Conservation (phyloP, 2,113 vertebrate species). For the Pseudorhombus dupliciocellatus region DNA sequence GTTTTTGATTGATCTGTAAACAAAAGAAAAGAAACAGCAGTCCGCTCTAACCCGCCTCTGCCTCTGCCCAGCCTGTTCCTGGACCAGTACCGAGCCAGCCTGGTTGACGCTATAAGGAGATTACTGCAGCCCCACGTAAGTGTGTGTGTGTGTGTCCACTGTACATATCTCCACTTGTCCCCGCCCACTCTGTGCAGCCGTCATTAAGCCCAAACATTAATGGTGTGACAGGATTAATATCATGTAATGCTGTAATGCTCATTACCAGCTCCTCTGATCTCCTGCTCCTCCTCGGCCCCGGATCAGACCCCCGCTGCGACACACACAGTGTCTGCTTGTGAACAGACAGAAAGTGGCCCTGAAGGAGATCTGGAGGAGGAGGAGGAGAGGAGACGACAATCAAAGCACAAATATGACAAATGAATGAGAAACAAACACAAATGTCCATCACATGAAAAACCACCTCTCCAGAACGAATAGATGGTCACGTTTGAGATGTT, state of each 20-base stretch:
- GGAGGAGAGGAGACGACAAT: neutral
- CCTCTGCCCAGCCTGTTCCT: conserved; percentile 90
- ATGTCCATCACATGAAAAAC: too few species aligned
- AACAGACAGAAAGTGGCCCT: conserved; percentile 81
- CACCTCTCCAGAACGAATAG: too few species aligned
- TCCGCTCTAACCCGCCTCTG: conserved; percentile 76
- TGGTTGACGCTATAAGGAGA: conserved; percentile 98
- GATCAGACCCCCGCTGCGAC: conserved; percentile 91
- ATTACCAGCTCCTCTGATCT: conserved; percentile 97
- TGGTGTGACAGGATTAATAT: conserved; percentile 98
- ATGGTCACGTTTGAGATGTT: too few species aligned
- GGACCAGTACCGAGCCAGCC: conserved; percentile 96
- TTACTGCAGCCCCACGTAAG: conserved; percentile 96
- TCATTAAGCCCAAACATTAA: conserved; percentile 96
- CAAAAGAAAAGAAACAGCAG: conserved; percentile 83
- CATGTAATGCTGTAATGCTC: conserved; percentile 99
- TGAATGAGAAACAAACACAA: neutral
- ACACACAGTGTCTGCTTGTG: conserved; percentile 91
- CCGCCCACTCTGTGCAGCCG: conserved; percentile 80
- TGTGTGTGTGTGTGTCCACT: conserved; percentile 77
- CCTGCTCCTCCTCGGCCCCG: conserved; percentile 93
- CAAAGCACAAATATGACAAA: neutral
- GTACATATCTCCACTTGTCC: conserved; percentile 57
- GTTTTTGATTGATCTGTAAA: conserved; percentile 81
- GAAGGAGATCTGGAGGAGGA: conserved; percentile 49